These are phyloP conservation scores for Microplitis demolitor DNA, from an alignment of 1,140 invertebrate species.

Conservation along the genomic window DNA sequence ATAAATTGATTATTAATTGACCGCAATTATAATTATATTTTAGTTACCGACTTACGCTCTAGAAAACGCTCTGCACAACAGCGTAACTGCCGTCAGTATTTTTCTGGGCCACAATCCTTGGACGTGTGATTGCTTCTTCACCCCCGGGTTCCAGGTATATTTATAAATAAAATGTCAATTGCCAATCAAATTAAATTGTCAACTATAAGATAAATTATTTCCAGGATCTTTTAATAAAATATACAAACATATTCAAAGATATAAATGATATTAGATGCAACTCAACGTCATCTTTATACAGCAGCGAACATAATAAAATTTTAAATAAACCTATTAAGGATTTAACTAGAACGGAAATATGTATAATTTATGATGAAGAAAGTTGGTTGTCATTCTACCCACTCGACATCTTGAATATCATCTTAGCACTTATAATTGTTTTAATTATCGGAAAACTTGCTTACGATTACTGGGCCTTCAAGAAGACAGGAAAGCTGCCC, in stretches of 20 bases:
- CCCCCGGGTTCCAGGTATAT: conserved; percentile 71
- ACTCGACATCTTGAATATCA: conserved; percentile 74
- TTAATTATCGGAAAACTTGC: conserved; percentile 74
- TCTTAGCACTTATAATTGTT: conserved; percentile 71
- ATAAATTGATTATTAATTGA: background rate
- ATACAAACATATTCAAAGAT: conserved; percentile 71
- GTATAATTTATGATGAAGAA: conserved; percentile 13
- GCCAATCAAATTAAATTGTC: background rate
- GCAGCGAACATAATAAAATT: conserved; percentile 63
- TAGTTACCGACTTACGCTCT: conserved; percentile 79
- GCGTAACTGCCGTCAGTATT: conserved; percentile 70
- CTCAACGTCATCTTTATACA: conserved; percentile 31
- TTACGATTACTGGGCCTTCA: conserved; percentile 82
- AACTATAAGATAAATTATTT: conserved; percentile 25
- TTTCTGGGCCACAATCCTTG: conserved; percentile 78
- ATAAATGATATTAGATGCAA: conserved; percentile 70
- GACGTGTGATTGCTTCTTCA: conserved; percentile 80
- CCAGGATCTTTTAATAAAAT: conserved; percentile 72
- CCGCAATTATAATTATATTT: conserved; percentile 28
- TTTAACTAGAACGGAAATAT: conserved; percentile 25
- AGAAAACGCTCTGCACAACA: conserved; percentile 76
- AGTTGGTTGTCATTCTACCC: conserved; percentile 63
- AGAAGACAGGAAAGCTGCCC: conserved; percentile 76
- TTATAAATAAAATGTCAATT: background rate
- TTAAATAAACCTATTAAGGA: conserved; percentile 65